Conservation (phyloP, 92 coral and sea anemone species). For the Micromussa lordhowensis region DNA sequence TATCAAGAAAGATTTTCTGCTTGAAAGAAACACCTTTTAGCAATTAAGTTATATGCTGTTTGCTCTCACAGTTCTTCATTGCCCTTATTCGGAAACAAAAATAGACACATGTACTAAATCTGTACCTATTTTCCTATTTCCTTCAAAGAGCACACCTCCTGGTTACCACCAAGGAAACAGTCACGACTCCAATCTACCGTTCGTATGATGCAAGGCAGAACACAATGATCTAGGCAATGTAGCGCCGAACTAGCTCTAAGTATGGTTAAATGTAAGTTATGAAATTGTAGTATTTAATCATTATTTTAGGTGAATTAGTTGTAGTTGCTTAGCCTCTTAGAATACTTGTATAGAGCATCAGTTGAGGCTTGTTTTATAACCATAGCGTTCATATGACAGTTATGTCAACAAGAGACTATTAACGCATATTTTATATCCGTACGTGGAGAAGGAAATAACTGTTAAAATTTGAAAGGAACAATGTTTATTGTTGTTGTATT, state of each 20-base stretch:
- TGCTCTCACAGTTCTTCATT: neutral
- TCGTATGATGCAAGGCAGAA: slow-evolving; percentile 55
- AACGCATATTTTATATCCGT: slow-evolving; percentile 7
- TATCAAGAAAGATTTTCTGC: too few relatives aligned
- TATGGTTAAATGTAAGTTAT: slow-evolving; percentile 31
- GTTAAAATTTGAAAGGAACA: slow-evolving; percentile 1
- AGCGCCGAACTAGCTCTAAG: slow-evolving; percentile 1
- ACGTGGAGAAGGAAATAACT: slow-evolving; percentile 1
- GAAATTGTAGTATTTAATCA: slow-evolving; percentile 40
- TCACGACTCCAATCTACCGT: slow-evolving; percentile 89
- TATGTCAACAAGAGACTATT: neutral
- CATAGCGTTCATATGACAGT: neutral
- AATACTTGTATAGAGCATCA: neutral
- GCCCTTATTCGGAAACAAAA: neutral
- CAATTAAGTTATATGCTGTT: neutral
- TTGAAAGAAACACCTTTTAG: too few relatives aligned
- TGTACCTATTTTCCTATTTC: neutral
- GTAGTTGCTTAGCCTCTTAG: neutral
- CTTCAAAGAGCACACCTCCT: slow-evolving; percentile 74
- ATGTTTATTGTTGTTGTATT: slow-evolving; percentile 12
- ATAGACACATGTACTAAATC: neutral
- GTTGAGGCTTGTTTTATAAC: neutral
- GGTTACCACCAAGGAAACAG: slow-evolving; percentile 70
- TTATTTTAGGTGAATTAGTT: slow-evolving; percentile 27
- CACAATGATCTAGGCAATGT: slow-evolving; percentile 11